Base-by-base conservation (phyloP, 2,888 invertebrate genomes). In the Tachina fera region DNA sequence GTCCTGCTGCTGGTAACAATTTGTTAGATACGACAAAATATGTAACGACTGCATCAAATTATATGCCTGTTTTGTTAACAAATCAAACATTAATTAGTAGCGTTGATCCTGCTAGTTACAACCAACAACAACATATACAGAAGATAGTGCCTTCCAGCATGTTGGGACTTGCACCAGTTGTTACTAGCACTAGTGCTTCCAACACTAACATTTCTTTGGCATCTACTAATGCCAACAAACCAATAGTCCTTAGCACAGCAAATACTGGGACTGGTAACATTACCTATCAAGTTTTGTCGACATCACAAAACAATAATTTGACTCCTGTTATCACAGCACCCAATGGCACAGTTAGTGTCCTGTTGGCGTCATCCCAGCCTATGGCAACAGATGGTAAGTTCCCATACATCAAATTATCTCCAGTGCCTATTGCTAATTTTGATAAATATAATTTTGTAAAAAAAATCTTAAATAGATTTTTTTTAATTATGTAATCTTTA, bases 341-440 rank as follows among this genome's bases (percentile, higher is more conserved):
- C 22, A 86, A 86, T 82, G 81, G 84, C 41, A 71, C 85, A 19
- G 82, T 86, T 67, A 86, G 85, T 79, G 85, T 86, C 31, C 71
- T 86, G 16, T 72, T 86, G 31, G 19, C 82, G 3, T 45, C 84
- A 61, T 45, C 58, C 14, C 79, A 71, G 47, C 47, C 79, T 16
- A 71, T 79, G 58, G 58, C 83, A 61, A 75, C 86, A 72, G 19
- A 83, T 72, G 83, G 86, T 86, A 76, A 86, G 86, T 85, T 53
- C 0, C 14, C 1, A 16, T 39, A 13, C 31, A 63, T 31, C 5
- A 19, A 61, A 60, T 43, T 16, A 1, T 75, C 31, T 61, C 16
- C 11, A 13, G 1, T 5, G 8, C 31, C 11, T 53, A 19, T 45
- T 8, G 6, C 8, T 47, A 47, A 4, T 10, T 47, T 47, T 47